Evolutionary conservation across 2,797 vertebrate species (phyloP).

Genomic region (Siniperca obscura): DNA sequence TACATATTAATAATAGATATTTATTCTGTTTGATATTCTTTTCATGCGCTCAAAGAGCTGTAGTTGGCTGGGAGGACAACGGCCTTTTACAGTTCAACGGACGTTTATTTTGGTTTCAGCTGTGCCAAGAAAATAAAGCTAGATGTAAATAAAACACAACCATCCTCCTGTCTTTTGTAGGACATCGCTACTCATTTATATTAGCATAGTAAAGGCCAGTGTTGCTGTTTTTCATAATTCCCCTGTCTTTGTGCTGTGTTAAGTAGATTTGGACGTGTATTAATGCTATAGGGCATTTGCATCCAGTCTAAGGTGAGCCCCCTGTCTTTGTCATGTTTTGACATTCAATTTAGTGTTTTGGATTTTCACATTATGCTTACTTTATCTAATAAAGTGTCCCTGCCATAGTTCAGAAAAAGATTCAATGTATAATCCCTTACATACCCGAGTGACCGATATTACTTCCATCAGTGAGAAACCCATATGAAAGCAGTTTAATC

Average conservation of each 20-base stretch:
- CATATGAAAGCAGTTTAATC: conserved; percentile 64
- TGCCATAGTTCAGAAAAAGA: conserved; percentile 36
- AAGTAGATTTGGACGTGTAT: conserved; percentile 68
- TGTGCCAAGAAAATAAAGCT: conserved; percentile 47
- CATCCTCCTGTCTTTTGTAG: conserved; percentile 64
- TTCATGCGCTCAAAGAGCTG: conserved; percentile 58
- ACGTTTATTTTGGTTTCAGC: conserved; percentile 65
- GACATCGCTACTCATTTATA: conserved; percentile 67
- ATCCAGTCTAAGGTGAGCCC: conserved; percentile 66
- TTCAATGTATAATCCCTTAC: conserved; percentile 29
- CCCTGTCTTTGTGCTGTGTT: conserved; percentile 45
- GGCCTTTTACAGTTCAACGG: conserved; percentile 58
- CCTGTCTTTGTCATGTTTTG: conserved; percentile 60
- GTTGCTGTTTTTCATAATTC: conserved; percentile 70
- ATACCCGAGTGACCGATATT: conserved; percentile 49
- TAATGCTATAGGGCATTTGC: conserved; percentile 49
- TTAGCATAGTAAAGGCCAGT: conserved; percentile 82
- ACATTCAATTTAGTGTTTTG: conserved; percentile 62
- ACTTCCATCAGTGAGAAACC: conserved; percentile 41
- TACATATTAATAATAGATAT: conserved; percentile 72
- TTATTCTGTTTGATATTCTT: conserved; percentile 72
- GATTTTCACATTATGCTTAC: conserved; percentile 57
- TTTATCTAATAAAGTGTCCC: conserved; percentile 45
- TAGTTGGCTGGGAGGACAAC: conserved; percentile 43
- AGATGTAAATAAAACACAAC: conserved; percentile 60